phyloP scores from a whole-genome alignment of 2,888 invertebrate genomes.

The Abrostola tripartita region DNA sequence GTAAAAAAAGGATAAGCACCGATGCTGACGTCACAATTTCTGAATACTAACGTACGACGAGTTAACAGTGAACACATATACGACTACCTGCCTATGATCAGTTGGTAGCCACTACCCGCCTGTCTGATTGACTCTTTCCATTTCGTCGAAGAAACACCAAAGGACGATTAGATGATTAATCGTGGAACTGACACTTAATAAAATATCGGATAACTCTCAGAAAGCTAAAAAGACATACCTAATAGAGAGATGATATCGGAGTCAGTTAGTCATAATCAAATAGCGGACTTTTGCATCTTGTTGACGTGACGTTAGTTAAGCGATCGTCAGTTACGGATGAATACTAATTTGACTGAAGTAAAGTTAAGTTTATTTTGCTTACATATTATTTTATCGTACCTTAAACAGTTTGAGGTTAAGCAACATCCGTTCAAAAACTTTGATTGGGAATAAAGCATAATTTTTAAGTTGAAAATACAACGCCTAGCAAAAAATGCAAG shows the following conservation, averaged over 20 bases:
- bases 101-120: background rate
- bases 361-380: too few relatives aligned
- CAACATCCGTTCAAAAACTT: too few relatives aligned
- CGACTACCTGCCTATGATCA: background rate
- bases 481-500: background rate
- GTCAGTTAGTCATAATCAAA: slow-evolving; percentile 32
- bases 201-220: background rate
- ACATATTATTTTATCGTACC: too few relatives aligned
- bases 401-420: too few relatives aligned
- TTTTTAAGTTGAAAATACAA: too few relatives aligned
- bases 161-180: slow-evolving; percentile 1
- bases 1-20: too few relatives aligned
- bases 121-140: slow-evolving; percentile 9
- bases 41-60: too few relatives aligned
- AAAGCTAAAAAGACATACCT: background rate
- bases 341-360: background rate
- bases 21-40: too few relatives aligned
- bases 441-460: too few relatives aligned
- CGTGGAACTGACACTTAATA: background rate
- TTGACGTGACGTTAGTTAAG: slow-evolving; percentile 21
- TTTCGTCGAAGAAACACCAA: slow-evolving; percentile 10
- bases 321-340: slow-evolving; percentile 7
- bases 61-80: background rate
- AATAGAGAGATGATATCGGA: background rate
- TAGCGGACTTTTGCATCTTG: slow-evolving; percentile 21